These are phyloP conservation scores for Laodelphax striatellus DNA, from an alignment of 1,140 invertebrate genomes.

Conservation along the genomic window DNA sequence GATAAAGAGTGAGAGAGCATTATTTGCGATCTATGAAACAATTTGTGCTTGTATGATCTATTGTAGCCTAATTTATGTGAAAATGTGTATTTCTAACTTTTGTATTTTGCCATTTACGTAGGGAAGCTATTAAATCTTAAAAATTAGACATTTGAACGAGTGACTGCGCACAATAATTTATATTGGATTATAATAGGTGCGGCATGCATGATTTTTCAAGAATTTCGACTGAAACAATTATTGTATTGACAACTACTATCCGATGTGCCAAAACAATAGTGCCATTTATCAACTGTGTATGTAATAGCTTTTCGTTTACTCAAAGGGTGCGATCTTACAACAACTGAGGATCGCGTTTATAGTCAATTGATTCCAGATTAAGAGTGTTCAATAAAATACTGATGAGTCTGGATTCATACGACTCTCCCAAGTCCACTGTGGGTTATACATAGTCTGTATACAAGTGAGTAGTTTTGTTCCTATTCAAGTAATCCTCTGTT, in stretches of 20 bases:
- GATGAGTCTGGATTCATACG: too few species aligned
- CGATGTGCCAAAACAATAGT: background rate
- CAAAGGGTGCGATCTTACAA: too few species aligned
- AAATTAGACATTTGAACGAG: background rate
- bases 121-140: background rate
- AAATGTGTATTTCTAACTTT: conserved; percentile 1
- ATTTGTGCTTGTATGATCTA: background rate
- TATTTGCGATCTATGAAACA: background rate
- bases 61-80: background rate
- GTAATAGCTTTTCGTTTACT: background rate
- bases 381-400: too few species aligned
- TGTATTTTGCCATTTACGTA: background rate
- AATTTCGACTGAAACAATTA: background rate
- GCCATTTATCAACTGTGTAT: background rate
- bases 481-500: too few species aligned
- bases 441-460: too few species aligned
- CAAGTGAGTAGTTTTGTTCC: too few species aligned
- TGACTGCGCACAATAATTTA: background rate
- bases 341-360: too few species aligned
- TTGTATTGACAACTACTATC: background rate
- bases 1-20: background rate
- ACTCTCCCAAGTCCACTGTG: too few species aligned
- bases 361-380: too few species aligned
- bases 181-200: background rate
- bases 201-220: background rate